Percentiles rank a stretch among this genome's conserved stretches.
Conservation (phyloP, 2,888 invertebrate genomes). For the Agonopterix arenella region DNA sequence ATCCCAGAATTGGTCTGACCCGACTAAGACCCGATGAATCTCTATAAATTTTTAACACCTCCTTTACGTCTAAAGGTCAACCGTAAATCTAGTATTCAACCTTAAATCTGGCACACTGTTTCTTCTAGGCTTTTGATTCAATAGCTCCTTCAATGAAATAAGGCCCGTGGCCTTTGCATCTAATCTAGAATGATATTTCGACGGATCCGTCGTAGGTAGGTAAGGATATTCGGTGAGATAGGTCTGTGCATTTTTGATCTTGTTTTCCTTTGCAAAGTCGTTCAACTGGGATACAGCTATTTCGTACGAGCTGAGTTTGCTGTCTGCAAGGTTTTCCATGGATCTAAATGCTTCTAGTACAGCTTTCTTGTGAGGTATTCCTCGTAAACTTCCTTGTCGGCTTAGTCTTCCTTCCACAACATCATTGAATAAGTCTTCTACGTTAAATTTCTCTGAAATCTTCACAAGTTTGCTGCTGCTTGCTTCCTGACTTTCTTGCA, state of each 20-base stretch:
- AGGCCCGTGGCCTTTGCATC: constrained; percentile 63
- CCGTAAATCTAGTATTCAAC: constrained; percentile 56
- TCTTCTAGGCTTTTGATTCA: constrained; percentile 46
- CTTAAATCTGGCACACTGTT: constrained; percentile 69
- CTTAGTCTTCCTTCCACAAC: constrained; percentile 65
- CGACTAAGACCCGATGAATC: no score
- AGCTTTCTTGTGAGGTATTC: constrained; percentile 73
- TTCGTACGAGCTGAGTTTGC: constrained; percentile 56
- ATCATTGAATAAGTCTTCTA: constrained; percentile 69
- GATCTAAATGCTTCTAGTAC: constrained; percentile 71
- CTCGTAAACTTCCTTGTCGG: constrained; percentile 68
- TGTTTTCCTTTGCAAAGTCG: constrained; percentile 52
- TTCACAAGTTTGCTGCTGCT: constrained; percentile 47
- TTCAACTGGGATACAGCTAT: constrained; percentile 48
- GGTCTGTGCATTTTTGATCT: constrained; percentile 57
- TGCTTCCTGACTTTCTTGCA: constrained; percentile 39
- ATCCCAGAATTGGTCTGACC: no score
- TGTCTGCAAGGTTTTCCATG: constrained; percentile 63
- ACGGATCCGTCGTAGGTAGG: constrained; percentile 67
- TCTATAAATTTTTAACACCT: not conserved
- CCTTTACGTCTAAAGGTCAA: constrained; percentile 32
- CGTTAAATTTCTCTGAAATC: constrained; percentile 71
- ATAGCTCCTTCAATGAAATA: constrained; percentile 59
- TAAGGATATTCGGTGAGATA: constrained; percentile 69
- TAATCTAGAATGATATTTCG: constrained; percentile 63